phyloP scores from a whole-genome alignment of 2,113 vertebrate species.

The Anguilla rostrata region DNA sequence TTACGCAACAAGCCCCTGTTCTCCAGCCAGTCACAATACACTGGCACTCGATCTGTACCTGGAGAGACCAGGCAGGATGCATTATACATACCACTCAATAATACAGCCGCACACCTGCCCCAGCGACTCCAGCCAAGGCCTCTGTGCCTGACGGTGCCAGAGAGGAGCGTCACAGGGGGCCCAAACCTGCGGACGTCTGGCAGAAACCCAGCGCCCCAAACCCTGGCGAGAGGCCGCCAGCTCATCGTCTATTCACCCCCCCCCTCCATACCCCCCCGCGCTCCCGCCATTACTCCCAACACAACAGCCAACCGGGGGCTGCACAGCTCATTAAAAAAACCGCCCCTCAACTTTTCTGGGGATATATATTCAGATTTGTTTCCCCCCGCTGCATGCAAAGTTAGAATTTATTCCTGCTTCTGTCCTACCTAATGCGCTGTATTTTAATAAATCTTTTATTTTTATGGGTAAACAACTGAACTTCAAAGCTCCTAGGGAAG shows the following conservation, averaged over 20 bases:
- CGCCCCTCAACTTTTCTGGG: background rate
- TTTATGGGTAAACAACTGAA: background rate
- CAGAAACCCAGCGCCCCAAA: too few relatives aligned
- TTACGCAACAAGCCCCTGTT: background rate
- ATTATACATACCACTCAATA: too few relatives aligned
- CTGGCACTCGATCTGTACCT: too few relatives aligned
- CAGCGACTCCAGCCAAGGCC: too few relatives aligned
- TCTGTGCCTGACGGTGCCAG: too few relatives aligned
- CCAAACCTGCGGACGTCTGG: too few relatives aligned
- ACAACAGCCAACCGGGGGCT: background rate
- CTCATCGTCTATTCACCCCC: too few relatives aligned
- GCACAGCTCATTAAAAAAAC: background rate
- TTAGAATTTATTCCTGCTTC: background rate
- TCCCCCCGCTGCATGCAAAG: background rate
- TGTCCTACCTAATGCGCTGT: background rate
- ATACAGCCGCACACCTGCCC: too few relatives aligned
- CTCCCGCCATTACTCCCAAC: background rate
- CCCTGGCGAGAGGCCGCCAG: too few relatives aligned
- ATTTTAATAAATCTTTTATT: background rate
- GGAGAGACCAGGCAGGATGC: too few relatives aligned
- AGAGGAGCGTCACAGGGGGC: too few relatives aligned
- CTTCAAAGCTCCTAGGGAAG: background rate
- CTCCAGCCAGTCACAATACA: background rate
- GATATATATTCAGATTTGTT: background rate
- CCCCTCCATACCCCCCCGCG: background rate